Percentiles rank a stretch among this genome's conserved stretches.
Conservation (phyloP, 2,888 invertebrate species). For the Mongoloraphidia duomilia region DNA sequence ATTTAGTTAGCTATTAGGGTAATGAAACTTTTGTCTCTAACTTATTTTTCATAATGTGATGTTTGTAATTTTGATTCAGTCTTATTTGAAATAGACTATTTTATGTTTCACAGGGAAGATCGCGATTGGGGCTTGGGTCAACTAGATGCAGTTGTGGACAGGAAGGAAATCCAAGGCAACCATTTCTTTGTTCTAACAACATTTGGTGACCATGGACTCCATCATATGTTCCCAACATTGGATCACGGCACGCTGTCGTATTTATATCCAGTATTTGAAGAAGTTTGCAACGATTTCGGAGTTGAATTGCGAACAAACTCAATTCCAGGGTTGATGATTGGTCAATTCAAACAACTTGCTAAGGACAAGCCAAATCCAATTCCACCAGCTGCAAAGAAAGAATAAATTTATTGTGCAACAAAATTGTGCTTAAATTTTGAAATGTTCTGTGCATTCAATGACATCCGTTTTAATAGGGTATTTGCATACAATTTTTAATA, state of each 20-base stretch:
- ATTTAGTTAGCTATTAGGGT: too few relatives aligned
- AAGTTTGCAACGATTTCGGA: constrained; percentile 50
- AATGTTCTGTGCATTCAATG: too few relatives aligned
- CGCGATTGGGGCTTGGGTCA: constrained; percentile 67
- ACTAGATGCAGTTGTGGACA: constrained; percentile 57
- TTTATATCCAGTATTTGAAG: constrained; percentile 44
- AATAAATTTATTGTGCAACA: too few relatives aligned
- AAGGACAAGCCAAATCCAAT: constrained; percentile 29
- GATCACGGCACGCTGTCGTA: constrained; percentile 59
- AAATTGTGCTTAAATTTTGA: too few relatives aligned
- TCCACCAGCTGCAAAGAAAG: constrained; percentile 14
- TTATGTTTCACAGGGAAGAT: constrained; percentile 30
- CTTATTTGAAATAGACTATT: too few relatives aligned
- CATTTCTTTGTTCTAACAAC: constrained; percentile 52
- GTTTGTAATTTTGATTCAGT: too few relatives aligned
- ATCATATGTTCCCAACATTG: constrained; percentile 68
- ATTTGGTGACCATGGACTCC: constrained; percentile 65
- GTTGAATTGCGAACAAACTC: constrained; percentile 32
- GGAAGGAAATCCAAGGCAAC: constrained; percentile 49
- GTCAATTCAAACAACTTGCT: constrained; percentile 47
- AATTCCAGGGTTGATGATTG: constrained; percentile 46
- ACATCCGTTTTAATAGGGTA: too few relatives aligned
- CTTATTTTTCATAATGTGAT: too few relatives aligned
- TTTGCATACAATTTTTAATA: too few relatives aligned
- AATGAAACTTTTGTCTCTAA: too few relatives aligned